Conservation (phyloP, 1,140 invertebrate species). For the Ylistrum balloti region DNA sequence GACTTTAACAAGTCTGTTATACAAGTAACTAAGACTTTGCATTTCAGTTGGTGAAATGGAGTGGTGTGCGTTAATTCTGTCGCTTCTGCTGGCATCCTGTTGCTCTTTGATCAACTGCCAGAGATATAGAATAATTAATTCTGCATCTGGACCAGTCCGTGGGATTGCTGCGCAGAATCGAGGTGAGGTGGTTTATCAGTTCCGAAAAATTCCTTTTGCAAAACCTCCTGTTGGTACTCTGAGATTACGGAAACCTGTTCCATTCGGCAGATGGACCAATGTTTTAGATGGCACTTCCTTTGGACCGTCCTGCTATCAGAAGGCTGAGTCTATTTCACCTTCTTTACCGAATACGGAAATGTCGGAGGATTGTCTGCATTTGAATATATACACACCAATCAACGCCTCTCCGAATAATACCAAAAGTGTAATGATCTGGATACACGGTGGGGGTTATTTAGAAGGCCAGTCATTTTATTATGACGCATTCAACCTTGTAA, state of each 20-base stretch:
- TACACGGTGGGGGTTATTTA: constrained; percentile 63
- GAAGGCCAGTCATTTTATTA: constrained; percentile 49
- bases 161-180: not conserved
- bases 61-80: not conserved
- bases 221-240: constrained; percentile 93
- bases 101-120: not conserved
- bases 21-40: too few species aligned
- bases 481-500: constrained; percentile 39
- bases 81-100: not conserved
- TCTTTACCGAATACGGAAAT: constrained; percentile 51
- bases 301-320: constrained; percentile 95
- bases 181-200: constrained; percentile 88
- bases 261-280: constrained; percentile 87
- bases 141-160: constrained; percentile 5
- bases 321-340: constrained; percentile 87
- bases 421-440: constrained; percentile 64
- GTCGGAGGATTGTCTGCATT: constrained; percentile 69
- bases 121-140: not conserved
- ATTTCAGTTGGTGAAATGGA: not conserved
- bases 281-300: constrained; percentile 86
- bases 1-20: too few species aligned
- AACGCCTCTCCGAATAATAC: constrained; percentile 86
- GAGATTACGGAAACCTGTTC: constrained; percentile 93
- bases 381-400: constrained; percentile 78
- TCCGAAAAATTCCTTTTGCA: constrained; percentile 94